Evolutionary conservation across 2,113 vertebrate species (phyloP).

Genomic region (Hoplias malabaricus): DNA sequence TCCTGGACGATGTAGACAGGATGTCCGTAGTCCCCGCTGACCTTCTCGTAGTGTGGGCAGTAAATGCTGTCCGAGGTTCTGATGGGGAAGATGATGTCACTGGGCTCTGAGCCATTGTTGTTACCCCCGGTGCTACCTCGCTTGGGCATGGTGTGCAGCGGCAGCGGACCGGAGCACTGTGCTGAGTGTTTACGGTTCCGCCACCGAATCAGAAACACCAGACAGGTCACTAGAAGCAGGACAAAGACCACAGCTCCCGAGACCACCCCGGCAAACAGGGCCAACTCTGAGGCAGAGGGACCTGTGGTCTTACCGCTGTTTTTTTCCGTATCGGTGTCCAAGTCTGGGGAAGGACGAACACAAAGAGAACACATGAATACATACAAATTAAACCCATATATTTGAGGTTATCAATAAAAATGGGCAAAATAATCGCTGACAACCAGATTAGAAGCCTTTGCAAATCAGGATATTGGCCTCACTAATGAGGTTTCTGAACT

Average conservation of each 20-base stretch:
- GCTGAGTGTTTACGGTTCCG: slow-evolving; percentile 82
- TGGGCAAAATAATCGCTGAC: background rate
- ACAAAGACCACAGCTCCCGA: slow-evolving; percentile 86
- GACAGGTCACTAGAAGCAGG: slow-evolving; percentile 77
- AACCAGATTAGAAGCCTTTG: too few species aligned
- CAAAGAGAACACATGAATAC: slow-evolving; percentile 13
- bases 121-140: slow-evolving; percentile 80
- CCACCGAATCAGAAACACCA: slow-evolving; percentile 80
- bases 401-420: slow-evolving; percentile 9
- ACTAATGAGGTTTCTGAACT: too few species aligned
- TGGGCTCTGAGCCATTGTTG: slow-evolving; percentile 92
- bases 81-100: slow-evolving; percentile 92
- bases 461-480: too few species aligned
- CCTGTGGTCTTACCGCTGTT: slow-evolving; percentile 78
- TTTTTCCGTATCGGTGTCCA: slow-evolving; percentile 69
- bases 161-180: slow-evolving; percentile 84
- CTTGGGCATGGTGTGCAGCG: slow-evolving; percentile 91
- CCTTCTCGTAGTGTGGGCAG: slow-evolving; percentile 95
- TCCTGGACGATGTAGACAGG: slow-evolving; percentile 98
- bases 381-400: background rate
- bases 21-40: slow-evolving; percentile 93
- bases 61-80: slow-evolving; percentile 90
- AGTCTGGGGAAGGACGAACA: slow-evolving; percentile 31
- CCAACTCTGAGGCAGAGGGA: slow-evolving; percentile 81
- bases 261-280: slow-evolving; percentile 86